Evolutionary conservation across 2,797 vertebrate genomes (phyloP).

Genomic region (Masticophis lateralis): DNA sequence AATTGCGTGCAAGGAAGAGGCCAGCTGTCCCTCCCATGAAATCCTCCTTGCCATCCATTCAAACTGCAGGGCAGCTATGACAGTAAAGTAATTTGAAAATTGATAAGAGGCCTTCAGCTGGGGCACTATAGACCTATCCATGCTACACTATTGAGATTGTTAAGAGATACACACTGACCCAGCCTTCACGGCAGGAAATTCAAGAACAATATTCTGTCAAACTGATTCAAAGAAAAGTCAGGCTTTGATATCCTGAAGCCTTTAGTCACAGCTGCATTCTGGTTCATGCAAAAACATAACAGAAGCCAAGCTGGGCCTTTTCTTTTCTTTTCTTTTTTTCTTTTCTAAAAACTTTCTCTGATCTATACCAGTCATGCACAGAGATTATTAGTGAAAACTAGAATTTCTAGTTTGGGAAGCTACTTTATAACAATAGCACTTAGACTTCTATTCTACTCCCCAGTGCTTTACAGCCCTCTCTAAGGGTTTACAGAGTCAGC

Average conservation of each 20-base stretch:
- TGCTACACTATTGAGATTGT: neutral
- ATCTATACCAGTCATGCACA: neutral
- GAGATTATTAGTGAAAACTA: neutral
- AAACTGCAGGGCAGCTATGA: constrained; percentile 22
- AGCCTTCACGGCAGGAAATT: neutral
- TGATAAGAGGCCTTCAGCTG: constrained; percentile 10
- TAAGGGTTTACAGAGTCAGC: no score
- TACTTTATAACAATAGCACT: neutral
- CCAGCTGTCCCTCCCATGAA: neutral
- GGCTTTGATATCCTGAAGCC: neutral
- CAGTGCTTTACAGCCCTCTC: no score
- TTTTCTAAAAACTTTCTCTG: neutral
- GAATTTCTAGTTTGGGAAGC: neutral
- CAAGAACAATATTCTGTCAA: constrained; percentile 5
- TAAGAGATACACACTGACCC: constrained; percentile 12
- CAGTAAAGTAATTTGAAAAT: constrained; percentile 20
- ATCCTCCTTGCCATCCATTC: neutral
- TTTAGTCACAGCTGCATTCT: constrained; percentile 7
- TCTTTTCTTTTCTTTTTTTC: neutral
- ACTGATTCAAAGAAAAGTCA: neutral
- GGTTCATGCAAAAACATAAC: neutral
- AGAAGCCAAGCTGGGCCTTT: constrained; percentile 8
- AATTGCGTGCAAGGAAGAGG: constrained; percentile 18
- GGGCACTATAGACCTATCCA: neutral
- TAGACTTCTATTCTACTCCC: no score